Evolutionary conservation across 2,113 vertebrate genomes (phyloP), one percentile per base, ranked within the genome.

Genomic region (Hippolais icterina): DNA sequence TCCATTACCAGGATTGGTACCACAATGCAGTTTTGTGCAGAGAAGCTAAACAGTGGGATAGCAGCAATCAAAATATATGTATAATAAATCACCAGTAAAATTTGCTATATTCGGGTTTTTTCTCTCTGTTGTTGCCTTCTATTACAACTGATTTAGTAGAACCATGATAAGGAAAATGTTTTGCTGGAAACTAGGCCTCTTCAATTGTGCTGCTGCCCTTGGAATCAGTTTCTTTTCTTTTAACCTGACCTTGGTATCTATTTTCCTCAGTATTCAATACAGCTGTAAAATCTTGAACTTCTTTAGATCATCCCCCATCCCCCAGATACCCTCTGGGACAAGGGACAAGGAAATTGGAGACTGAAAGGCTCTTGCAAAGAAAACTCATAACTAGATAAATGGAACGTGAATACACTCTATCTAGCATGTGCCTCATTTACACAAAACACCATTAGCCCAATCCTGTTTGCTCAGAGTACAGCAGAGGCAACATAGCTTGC

Each of bases 181-280:
- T 97, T 96, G 64, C 83, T 86, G 88, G 68, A 83, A 46, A 86
- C 53, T 44, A 84, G 65, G 61, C 61, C 79, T 95, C 94, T 97
- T 75, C 37, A 91, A 37, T 72, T 63, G 47, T 93, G 65, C 91
- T 50, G 7, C 80, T 96, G 96, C 95, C 94, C 94, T 94, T 90
- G 84, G 75, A 98, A 98, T 97, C 93, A 97, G 97, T 96, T 97
- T 91, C 83, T 96, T 96, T 97, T 91, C 97, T 96, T 92, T 97
- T 94, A 90, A 57, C 50, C 72, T 95, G 97, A 97, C 96, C 96
- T 98, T 98, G 92, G 70, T 94, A 96, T 88, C 57, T 79, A 41
- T 94, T 97, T 96, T 95, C 69, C n/a, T 87, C 75, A 52, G 44
- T 44, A 56, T 89, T 97, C 89, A 93, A 84, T 85, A 94, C 81